Evolutionary conservation across 2,797 vertebrate genomes (phyloP).

Genomic region (Uromys caudimaculatus): DNA sequence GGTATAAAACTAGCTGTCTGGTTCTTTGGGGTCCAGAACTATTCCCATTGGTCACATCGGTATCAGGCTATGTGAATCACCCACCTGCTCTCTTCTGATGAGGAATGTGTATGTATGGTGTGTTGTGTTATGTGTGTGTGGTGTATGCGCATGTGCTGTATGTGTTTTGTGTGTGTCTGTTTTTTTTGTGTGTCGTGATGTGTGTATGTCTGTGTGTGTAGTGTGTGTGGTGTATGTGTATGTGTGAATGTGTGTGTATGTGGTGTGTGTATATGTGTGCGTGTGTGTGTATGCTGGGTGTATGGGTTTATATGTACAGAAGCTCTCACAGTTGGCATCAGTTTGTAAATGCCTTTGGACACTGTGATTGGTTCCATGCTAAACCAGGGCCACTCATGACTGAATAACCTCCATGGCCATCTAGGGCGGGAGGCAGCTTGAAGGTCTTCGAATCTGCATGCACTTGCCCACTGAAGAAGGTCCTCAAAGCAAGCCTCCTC

Average conservation of each 20-base stretch:
- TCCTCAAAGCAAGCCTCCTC: neutral
- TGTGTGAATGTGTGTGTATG: neutral
- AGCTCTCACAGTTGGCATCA: neutral
- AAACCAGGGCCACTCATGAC: neutral
- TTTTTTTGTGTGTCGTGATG: too few species aligned
- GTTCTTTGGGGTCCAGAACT: neutral
- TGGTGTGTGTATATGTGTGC: neutral
- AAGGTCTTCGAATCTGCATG: neutral
- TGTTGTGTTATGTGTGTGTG: neutral
- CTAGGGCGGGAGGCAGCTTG: neutral
- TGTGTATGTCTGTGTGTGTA: neutral
- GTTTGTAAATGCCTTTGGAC: neutral
- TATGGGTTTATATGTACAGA: neutral
- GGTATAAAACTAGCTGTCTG: neutral
- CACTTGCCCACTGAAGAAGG: neutral
- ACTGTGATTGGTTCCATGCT: neutral
- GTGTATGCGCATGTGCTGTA: neutral
- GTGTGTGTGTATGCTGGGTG: neutral
- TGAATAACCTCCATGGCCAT: neutral
- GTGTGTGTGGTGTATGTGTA: neutral
- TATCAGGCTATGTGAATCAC: neutral
- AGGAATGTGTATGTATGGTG: neutral
- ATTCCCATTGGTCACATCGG: accelerated
- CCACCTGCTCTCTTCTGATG: neutral
- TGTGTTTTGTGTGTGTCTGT: neutral